Conservation (phyloP, 2,797 vertebrate species). For the Tympanoctomys barrerae region DNA sequence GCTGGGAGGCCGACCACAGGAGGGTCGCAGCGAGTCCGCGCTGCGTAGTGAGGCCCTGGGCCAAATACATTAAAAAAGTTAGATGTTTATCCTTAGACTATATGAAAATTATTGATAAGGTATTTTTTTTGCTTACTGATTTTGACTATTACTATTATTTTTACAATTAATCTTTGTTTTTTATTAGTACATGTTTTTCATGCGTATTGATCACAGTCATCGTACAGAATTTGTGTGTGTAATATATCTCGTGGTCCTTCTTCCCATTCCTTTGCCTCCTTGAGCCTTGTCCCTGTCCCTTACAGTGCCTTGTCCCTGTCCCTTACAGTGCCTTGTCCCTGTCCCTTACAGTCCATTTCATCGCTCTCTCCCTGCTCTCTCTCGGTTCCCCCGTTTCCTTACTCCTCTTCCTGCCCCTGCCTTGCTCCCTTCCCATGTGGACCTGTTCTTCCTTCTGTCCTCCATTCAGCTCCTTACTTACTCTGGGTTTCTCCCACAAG, state of each 20-base stretch:
- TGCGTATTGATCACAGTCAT: neutral
- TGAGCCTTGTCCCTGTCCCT: neutral
- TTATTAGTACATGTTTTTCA: neutral
- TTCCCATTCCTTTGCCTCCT: neutral
- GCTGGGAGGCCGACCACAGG: too few relatives aligned
- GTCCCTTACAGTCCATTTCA: neutral
- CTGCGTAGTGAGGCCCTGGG: too few relatives aligned
- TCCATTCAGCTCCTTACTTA: neutral
- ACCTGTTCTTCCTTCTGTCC: neutral
- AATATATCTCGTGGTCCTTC: neutral
- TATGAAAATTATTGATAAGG: neutral
- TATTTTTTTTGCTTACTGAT: neutral
- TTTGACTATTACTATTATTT: neutral
- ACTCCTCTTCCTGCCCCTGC: neutral
- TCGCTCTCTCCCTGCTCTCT: neutral
- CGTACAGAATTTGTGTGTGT: neutral
- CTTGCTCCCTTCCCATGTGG: neutral
- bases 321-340: neutral
- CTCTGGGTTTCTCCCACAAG: neutral
- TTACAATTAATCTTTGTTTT: neutral
- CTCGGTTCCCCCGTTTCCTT: too few relatives aligned
- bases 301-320: neutral
- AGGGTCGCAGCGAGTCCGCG: too few relatives aligned
- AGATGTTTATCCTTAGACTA: slow-evolving; percentile 8
- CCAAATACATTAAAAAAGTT: too few relatives aligned